Evolutionary conservation across 2,797 vertebrate genomes (phyloP).

Genomic region (Cirrhinus molitorella): DNA sequence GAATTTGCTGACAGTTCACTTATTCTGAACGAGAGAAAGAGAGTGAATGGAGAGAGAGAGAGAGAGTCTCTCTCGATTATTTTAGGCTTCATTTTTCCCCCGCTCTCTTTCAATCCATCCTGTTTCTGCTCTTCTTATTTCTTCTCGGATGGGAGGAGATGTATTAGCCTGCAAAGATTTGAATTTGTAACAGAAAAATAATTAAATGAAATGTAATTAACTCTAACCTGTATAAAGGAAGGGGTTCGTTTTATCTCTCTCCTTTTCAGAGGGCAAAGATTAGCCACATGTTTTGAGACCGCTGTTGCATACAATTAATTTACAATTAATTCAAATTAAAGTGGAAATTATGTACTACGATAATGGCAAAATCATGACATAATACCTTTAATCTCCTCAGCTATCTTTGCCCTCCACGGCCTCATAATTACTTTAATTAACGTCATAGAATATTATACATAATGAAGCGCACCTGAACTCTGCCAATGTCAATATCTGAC

Average conservation of each 20-base stretch:
- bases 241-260: conserved; percentile 88
- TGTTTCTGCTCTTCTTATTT: conserved; percentile 62
- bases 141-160: conserved; percentile 80
- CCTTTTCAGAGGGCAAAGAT: conserved; percentile 90
- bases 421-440: conserved; percentile 86
- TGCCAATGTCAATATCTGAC: conserved; percentile 62
- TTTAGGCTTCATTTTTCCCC: conserved; percentile 62
- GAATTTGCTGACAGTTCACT: conserved; percentile 99
- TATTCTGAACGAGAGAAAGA: conserved; percentile 76
- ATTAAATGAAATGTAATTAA: conserved; percentile 99
- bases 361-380: conserved; percentile 80
- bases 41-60: background rate
- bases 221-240: conserved; percentile 88
- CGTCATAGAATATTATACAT: conserved; percentile 70
- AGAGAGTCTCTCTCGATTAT: conserved; percentile 80
- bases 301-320: conserved; percentile 95
- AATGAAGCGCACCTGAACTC: conserved; percentile 74
- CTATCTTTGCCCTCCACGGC: conserved; percentile 74
- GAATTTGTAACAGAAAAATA: conserved; percentile 92
- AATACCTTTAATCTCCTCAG: conserved; percentile 75
- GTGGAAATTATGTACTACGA: conserved; percentile 89
- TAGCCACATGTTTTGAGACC: conserved; percentile 89
- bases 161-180: conserved; percentile 87
- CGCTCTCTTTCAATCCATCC: conserved; percentile 65
- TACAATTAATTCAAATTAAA: conserved; percentile 95